Evolutionary conservation across 2,888 invertebrate species (phyloP), one percentile per base, ranked within the genome.

Genomic region (Incurvaria masculella): DNA sequence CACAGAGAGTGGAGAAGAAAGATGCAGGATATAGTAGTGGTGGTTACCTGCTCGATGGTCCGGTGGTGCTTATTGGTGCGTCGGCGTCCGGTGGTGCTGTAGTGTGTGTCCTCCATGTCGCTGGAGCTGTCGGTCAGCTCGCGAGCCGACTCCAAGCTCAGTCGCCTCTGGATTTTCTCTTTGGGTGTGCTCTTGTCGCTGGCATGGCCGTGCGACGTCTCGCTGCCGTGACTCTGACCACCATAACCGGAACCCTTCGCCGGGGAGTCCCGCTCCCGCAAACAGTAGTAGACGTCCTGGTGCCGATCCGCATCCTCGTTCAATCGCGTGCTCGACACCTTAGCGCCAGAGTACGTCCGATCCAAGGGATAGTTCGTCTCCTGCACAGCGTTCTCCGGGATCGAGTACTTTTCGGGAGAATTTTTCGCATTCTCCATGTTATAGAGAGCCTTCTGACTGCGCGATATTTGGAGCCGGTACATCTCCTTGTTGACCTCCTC

Each of bases 121-220:
- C 86, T 87, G 10, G 87, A 84, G 60, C 83, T 87, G 57, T 89
- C 89, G 0, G 87, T 87, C 42, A 88, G 71, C 51, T 87, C 87
- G 26, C 87, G 72, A 27, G 87, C 86, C 2, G 88, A 88, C 61
- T 89, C 89, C 44, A 88, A 63, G 44, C 88, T 88, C 51, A 88
- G 72, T 40, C 89, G 78, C 50, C 88, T 72, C 60, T 83, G 79
- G 47, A 82, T 60, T 55, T 82, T 83, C 51, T 78, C 78, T 2
- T 62, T 42, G 64, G 68, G 21, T 64, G 61, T 0, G 65, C 65
- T 4, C 59, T 61, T 2, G 48, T 59, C 64, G n/a, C 64, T 68
- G 1, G 57, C 72, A 40, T 78, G 71, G 63, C 14, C 71, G 61
- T 51, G 74, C 75, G 44, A 69, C 16, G 71, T 68, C 54, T 72